Evolutionary conservation across 2,797 vertebrate species (phyloP), one percentile per base, ranked within the genome.

Genomic region (Sebastes alutus): DNA sequence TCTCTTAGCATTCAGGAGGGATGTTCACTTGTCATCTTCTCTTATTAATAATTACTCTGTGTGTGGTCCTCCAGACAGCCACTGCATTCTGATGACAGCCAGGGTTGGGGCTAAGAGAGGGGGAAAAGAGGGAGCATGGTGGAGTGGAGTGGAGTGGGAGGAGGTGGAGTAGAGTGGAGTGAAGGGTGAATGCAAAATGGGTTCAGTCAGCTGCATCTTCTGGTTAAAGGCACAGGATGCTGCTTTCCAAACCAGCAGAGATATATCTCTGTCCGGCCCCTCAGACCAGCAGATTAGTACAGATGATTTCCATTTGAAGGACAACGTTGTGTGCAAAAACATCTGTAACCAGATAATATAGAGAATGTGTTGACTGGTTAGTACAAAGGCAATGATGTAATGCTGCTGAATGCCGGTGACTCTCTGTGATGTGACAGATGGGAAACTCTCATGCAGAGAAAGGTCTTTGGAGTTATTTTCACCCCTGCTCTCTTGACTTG

Each of bases 31-130:
- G 93, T 95, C 92, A 93, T 95, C 91, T 92, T 88, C 86, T 90
- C 83, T 93, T 94, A 94, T 94, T 93, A 93, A 93, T 95, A 92
- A 93, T 89, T 92, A 92, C 90, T 90, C 84, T 88, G 80, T 93
- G 91, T 94, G 93, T 92, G 94, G 91, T 90, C 91, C 92, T 91
- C 85, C 80, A 87, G 87, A 92, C 91, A 84, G 77, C 78, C 77
- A 68, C 78, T 87, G 93, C 92, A 94, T 94, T 89, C 85, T 91
- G 92, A 94, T 92, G 86, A 90, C 87, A 88, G 87, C 77, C 59
- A 4, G 46, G 70, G 87, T 67, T 77, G 76, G 88, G 85, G 88
- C 80, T 77, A 65, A 78, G 82, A 83, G 86, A 82, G 74, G 73
- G 73, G 80, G 66, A 81, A 80, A 77, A 73, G 78, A 82, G 80